These are phyloP conservation scores for Amphilophus citrinellus DNA, from an alignment of 2,113 vertebrate genomes.

Conservation along the genomic window DNA sequence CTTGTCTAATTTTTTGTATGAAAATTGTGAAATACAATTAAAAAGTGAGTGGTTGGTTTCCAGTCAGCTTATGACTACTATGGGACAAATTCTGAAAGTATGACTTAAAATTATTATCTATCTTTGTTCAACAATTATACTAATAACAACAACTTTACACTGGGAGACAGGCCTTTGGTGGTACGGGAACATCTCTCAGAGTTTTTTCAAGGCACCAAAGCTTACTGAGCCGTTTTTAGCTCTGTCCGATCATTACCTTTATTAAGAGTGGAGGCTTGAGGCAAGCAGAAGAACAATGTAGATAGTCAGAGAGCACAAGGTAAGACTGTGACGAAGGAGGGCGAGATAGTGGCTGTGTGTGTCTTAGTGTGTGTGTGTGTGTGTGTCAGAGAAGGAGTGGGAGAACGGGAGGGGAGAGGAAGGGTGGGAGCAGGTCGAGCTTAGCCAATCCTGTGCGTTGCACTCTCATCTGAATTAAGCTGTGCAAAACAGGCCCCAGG, in stretches of 20 bases:
- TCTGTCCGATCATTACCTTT: slow-evolving; percentile 13
- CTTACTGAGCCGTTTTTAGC: background rate
- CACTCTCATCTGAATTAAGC: slow-evolving; percentile 85
- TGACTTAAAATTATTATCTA: background rate
- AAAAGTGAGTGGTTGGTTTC: background rate
- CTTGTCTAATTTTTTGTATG: background rate
- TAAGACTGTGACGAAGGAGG: slow-evolving; percentile 38
- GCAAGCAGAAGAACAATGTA: slow-evolving; percentile 27
- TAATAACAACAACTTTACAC: background rate
- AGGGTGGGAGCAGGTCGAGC: slow-evolving; percentile 25
- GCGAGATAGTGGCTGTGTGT: slow-evolving; percentile 27
- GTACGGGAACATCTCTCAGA: background rate
- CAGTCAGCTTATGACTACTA: background rate
- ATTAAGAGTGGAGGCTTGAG: background rate
- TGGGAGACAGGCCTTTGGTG: background rate
- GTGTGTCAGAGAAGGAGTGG: slow-evolving; percentile 6
- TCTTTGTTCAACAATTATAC: background rate
- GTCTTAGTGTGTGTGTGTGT: slow-evolving; percentile 13
- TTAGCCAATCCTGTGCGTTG: slow-evolving; percentile 79
- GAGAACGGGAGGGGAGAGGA: background rate
- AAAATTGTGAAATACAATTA: background rate
- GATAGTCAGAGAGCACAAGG: slow-evolving; percentile 36
- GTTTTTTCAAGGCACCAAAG: background rate
- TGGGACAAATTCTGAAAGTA: background rate
- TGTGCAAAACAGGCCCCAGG: slow-evolving; percentile 85